Base-by-base conservation (phyloP, 2,888 invertebrate species). In the Drosophila prolongata region DNA sequence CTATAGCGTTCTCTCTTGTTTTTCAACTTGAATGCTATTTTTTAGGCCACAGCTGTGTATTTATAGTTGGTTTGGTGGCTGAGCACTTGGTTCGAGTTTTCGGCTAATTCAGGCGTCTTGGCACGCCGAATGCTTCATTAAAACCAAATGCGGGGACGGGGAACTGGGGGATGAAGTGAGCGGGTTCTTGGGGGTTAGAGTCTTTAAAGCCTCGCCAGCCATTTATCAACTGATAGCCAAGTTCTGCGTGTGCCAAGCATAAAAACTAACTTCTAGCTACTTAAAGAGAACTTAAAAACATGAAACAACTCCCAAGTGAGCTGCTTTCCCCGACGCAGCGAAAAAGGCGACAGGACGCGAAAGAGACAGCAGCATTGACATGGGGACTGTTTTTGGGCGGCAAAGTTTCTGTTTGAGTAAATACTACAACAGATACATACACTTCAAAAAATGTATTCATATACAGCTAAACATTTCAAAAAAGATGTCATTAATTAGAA, bases 281-380 rank as follows among this genome's bases (percentile, higher is more conserved):
- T 82, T 87, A 89, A 89, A 82, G 82, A 40, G 70, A 89, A 82
- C 82, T 89, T 82, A 87, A 89, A 68, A 87, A 82, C 89, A 87
- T 69, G 89, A 87, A 76, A 76, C 82, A 89, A 84, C 78, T 89
- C 87, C 89, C 87, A 65, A 75, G 68, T 43, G 56, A 35, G 38
- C 47, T 40, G 35, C 46, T 27, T 8, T 44, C 10, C 27, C 43
- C 19, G 13, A 43, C 8, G 27, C 34, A 30, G 40, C n/a, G 43
- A 50, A 4, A 4, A 35, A 35, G 16, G 27, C 42, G 37, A 46
- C 38, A 24, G 34, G 38, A 47, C 30, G n/a, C n/a, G 42, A 13
- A 43, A 37, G 42, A 47, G 58, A 59, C 40, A 27, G 59, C 38
- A 19, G 9, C 19, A 19, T 38, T 58, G 58, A 27, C 40, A 24